These are phyloP conservation scores for Leptinotarsa haldemani DNA, from an alignment of 2,888 invertebrate genomes.

Conservation along the genomic window DNA sequence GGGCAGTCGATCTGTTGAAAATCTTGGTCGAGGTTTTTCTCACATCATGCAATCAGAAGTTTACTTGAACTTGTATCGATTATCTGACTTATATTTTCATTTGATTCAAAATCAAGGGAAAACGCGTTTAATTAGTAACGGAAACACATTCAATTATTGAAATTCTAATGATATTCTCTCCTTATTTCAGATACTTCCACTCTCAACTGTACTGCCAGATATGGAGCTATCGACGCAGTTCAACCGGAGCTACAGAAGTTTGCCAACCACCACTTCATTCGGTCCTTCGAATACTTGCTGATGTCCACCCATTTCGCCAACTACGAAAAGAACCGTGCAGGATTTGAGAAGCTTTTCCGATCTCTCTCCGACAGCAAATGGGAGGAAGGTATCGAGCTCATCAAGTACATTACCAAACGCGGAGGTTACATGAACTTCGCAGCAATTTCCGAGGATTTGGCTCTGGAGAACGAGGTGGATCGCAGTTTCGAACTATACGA, in stretches of 20 bases:
- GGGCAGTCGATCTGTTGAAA: too few relatives aligned
- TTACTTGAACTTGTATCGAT: background rate
- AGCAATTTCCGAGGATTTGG: constrained; percentile 57
- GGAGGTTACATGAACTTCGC: constrained; percentile 74
- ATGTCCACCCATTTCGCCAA: constrained; percentile 82
- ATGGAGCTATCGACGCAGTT: constrained; percentile 71
- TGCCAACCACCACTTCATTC: constrained; percentile 74
- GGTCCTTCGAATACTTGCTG: constrained; percentile 82
- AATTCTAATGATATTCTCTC: background rate
- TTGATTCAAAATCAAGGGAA: background rate
- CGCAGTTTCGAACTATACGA: constrained; percentile 72
- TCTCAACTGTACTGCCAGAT: constrained; percentile 74
- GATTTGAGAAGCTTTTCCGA: constrained; percentile 80
- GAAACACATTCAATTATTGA: background rate
- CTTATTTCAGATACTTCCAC: constrained; percentile 44
- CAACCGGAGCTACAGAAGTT: constrained; percentile 68
- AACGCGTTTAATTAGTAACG: too few relatives aligned
- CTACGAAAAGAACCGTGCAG: constrained; percentile 79
- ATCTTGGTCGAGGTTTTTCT: too few relatives aligned
- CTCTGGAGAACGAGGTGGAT: constrained; percentile 59
- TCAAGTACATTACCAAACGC: constrained; percentile 81
- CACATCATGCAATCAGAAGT: too few relatives aligned
- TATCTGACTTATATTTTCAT: background rate
- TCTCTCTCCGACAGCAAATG: constrained; percentile 81
- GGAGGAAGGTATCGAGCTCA: constrained; percentile 79